A percentile compares a stretch with the other conserved stretches of the same genome.
Evolutionary conservation across 2,888 invertebrate genomes (phyloP).

Genomic region (Luperina nickerlii): DNA sequence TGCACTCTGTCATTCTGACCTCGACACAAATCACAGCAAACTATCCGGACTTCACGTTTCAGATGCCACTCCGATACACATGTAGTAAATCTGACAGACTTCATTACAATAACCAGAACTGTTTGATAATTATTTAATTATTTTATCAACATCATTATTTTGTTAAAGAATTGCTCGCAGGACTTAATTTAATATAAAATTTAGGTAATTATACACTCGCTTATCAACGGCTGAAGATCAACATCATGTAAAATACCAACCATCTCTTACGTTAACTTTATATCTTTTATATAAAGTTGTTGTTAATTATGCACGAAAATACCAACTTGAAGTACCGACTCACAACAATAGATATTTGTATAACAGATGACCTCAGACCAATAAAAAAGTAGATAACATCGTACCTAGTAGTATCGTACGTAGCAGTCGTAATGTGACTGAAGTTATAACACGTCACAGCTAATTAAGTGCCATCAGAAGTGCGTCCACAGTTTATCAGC

Average conservation of each 20-base stretch:
- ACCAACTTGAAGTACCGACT: conserved; percentile 3
- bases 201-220: conserved; percentile 42
- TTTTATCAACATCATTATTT: conserved; percentile 34
- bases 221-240: conserved; percentile 44
- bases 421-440: conserved; percentile 2
- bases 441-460: conserved; percentile 30
- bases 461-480: conserved; percentile 35
- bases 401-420: too few relatives aligned
- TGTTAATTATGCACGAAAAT: conserved; percentile 25
- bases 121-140: conserved; percentile 23
- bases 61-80: not conserved
- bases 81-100: not conserved
- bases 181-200: conserved; percentile 35
- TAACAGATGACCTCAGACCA: too few relatives aligned
- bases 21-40: not conserved
- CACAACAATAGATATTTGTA: conserved; percentile 22
- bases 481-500: conserved; percentile 38
- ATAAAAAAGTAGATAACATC: too few relatives aligned
- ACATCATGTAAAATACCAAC: conserved; percentile 29
- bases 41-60: not conserved
- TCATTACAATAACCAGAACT: conserved; percentile 29
- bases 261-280: conserved; percentile 7
- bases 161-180: conserved; percentile 21
- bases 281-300: not conserved
- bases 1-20: not conserved